These are phyloP conservation scores for Geotrupes spiniger DNA, from an alignment of 2,888 invertebrate genomes.

Conservation along the genomic window DNA sequence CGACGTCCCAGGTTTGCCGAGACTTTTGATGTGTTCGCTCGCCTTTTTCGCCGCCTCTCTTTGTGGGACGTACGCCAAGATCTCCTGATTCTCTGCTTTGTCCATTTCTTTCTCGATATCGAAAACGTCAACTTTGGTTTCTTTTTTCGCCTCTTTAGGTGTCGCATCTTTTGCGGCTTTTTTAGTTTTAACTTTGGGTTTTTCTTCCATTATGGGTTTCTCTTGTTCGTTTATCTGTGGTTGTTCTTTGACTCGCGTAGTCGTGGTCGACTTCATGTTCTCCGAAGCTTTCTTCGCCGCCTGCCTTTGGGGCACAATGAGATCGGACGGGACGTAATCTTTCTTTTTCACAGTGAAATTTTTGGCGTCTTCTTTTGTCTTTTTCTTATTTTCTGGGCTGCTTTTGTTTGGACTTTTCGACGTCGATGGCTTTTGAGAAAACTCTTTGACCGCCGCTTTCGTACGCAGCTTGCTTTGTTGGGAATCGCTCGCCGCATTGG, in stretches of 20 bases:
- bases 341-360: constrained; percentile 48
- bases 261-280: constrained; percentile 72
- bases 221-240: constrained; percentile 13
- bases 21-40: constrained; percentile 82
- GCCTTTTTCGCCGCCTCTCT: constrained; percentile 89
- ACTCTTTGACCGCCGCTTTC: constrained; percentile 83
- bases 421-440: constrained; percentile 54
- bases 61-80: constrained; percentile 83
- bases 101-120: constrained; percentile 64
- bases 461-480: constrained; percentile 69
- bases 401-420: constrained; percentile 39
- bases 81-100: constrained; percentile 58
- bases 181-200: constrained; percentile 34
- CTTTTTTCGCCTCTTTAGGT: constrained; percentile 29
- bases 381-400: constrained; percentile 39
- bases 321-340: constrained; percentile 66
- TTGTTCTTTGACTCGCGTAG: constrained; percentile 46
- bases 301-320: constrained; percentile 86
- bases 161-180: constrained; percentile 36
- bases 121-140: constrained; percentile 51
- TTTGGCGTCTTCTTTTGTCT: constrained; percentile 30
- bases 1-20: constrained; percentile 52
- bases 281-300: constrained; percentile 90
- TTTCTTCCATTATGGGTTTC: constrained; percentile 24
- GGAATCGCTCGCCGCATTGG: constrained; percentile 65